phyloP scores from a whole-genome alignment of 2,797 vertebrate genomes.

The Danio tinwini region DNA sequence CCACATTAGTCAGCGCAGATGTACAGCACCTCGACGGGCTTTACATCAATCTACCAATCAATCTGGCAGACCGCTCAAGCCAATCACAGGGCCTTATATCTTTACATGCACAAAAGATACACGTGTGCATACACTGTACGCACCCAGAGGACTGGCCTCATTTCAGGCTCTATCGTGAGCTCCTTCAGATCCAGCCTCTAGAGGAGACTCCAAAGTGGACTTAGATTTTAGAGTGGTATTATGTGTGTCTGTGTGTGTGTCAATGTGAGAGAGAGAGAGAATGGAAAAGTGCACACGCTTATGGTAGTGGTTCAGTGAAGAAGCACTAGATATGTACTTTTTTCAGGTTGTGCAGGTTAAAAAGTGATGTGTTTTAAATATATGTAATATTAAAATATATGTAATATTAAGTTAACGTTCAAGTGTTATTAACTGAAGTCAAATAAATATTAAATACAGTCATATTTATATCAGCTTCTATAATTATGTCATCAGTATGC shows the following conservation, averaged over 20 bases:
- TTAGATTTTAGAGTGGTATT: conserved; percentile 77
- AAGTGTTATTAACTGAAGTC: neutral
- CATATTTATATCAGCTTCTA: neutral
- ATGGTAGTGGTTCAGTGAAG: neutral
- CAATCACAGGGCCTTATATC: conserved; percentile 40
- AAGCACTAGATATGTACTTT: conserved; percentile 1
- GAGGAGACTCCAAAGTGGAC: conserved; percentile 81
- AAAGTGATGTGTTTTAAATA: no score
- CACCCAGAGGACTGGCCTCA: conserved; percentile 54
- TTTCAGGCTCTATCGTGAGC: conserved; percentile 68
- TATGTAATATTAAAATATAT: neutral
- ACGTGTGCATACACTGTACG: neutral
- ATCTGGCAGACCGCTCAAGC: conserved; percentile 27
- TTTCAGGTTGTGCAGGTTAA: neutral
- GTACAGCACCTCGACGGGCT: conserved; percentile 17
- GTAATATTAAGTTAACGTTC: neutral
- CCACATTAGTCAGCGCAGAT: conserved; percentile 52
- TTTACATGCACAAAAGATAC: conserved; percentile 64
- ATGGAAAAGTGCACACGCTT: neutral
- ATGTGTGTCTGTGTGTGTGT: conserved; percentile 58
- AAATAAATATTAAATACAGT: neutral
- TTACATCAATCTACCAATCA: conserved; percentile 50
- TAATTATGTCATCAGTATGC: neutral
- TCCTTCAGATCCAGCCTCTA: conserved; percentile 85
- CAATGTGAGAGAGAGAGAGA: neutral